These are phyloP conservation scores for Pteromalus puparum DNA, from an alignment of 1,140 invertebrate species.

Conservation along the genomic window DNA sequence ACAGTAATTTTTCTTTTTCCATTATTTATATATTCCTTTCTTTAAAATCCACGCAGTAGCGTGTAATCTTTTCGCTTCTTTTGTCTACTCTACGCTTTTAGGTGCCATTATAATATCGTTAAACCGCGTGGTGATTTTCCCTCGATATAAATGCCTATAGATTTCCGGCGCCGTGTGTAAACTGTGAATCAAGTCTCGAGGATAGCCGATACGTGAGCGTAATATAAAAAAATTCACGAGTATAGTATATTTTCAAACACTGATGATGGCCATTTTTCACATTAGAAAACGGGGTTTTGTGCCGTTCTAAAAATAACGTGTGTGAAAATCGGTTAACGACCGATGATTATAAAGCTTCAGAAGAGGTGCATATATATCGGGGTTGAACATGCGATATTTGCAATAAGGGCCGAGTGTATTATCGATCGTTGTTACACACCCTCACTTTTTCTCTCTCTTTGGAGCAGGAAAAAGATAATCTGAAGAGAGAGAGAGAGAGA, in stretches of 20 bases:
- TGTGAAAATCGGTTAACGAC: neutral
- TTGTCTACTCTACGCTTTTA: neutral
- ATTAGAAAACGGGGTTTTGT: neutral
- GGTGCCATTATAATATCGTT: too few relatives aligned
- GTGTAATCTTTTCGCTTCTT: neutral
- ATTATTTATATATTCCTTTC: neutral
- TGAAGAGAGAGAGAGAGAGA: too few relatives aligned
- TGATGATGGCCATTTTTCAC: too few relatives aligned
- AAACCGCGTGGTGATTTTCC: too few relatives aligned
- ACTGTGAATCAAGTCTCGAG: neutral
- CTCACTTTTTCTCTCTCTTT: slow-evolving; percentile 26
- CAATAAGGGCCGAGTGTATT: slow-evolving; percentile 25
- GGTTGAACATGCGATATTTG: slow-evolving; percentile 20
- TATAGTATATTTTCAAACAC: too few relatives aligned
- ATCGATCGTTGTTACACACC: slow-evolving; percentile 46
- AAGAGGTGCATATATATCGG: neutral
- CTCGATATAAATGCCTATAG: neutral
- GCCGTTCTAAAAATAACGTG: neutral
- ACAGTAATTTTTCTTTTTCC: neutral
- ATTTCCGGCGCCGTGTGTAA: neutral
- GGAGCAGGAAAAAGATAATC: neutral
- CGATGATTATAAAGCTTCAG: neutral
- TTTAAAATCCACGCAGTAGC: too few relatives aligned
- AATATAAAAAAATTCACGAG: neutral
- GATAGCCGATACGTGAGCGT: slow-evolving; percentile 23